Percentiles rank a stretch among this genome's conserved stretches.
These are phyloP conservation scores for Gryon sp. DNA, from an alignment of 1,140 invertebrate genomes.

Conservation along the genomic window DNA sequence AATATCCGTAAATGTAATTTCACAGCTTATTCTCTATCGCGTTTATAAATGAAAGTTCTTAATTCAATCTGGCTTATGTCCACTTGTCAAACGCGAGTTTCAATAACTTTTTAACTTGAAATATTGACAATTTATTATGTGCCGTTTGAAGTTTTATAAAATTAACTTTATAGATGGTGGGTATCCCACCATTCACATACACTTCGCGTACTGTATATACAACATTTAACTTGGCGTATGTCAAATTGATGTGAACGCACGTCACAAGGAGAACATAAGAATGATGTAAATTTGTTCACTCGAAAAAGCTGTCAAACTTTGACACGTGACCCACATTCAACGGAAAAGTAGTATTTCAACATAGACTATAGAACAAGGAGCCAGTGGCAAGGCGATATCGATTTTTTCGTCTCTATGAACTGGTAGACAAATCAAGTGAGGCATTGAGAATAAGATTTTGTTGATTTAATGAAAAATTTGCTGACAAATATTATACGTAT, in stretches of 20 bases:
- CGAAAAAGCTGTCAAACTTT: constrained; percentile 52
- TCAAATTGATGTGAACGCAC: constrained; percentile 20
- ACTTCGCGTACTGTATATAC: constrained; percentile 6
- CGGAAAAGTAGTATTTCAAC: constrained; percentile 13
- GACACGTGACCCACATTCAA: constrained; percentile 45
- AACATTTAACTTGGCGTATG: constrained; percentile 26
- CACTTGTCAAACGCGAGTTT: no score
- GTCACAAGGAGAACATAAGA: constrained; percentile 26
- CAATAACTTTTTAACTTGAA: no score
- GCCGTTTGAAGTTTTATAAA: constrained; percentile 26
- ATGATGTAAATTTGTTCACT: constrained; percentile 49
- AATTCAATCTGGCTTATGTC: no score
- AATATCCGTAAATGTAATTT: no score
- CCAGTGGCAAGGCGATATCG: constrained; percentile 47
- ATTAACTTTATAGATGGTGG: constrained; percentile 9
- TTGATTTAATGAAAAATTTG: constrained; percentile 46
- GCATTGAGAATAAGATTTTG: constrained; percentile 41
- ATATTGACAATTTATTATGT: no score
- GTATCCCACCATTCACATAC: no score
- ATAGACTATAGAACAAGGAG: constrained; percentile 34
- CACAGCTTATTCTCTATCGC: no score
- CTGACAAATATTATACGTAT: constrained; percentile 17
- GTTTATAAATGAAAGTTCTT: no score
- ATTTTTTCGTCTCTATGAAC: constrained; percentile 39
- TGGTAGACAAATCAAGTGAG: constrained; percentile 40